Evolutionary conservation across 2,113 vertebrate genomes (phyloP).

Genomic region (Saguinus imperator): DNA sequence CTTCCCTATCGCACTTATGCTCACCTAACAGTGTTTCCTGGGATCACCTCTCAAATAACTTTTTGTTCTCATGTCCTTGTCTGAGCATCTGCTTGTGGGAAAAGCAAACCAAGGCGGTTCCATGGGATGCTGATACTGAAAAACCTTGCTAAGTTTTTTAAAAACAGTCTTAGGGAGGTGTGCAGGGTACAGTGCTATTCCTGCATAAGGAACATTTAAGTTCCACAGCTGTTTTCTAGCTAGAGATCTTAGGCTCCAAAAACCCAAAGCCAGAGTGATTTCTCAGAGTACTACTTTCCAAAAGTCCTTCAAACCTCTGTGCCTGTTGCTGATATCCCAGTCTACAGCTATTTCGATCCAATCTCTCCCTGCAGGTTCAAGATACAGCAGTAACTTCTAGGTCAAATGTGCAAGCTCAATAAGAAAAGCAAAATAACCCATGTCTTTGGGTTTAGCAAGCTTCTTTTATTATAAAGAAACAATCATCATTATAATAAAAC

Average conservation of each 20-base stretch:
- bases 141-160: not conserved
- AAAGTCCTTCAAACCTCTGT: not conserved
- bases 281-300: not conserved
- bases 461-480: not conserved
- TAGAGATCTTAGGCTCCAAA: not conserved
- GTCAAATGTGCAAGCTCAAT: not conserved
- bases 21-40: not conserved
- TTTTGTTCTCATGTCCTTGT: not conserved
- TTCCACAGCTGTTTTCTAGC: not conserved
- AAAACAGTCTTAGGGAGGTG: not conserved
- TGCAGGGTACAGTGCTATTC: too few species aligned
- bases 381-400: not conserved
- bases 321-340: not conserved
- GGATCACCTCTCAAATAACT: not conserved
- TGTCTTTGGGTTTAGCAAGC: not conserved
- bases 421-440: not conserved
- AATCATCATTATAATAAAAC: not conserved
- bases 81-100: not conserved
- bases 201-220: not conserved
- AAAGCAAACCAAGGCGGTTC: not conserved
- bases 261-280: not conserved
- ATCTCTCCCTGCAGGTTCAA: not conserved
- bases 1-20: not conserved
- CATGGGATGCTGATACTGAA: not conserved
- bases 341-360: not conserved